These are phyloP conservation scores for Pharmacophagus antenor DNA, from an alignment of 2,888 invertebrate species.

Conservation along the genomic window DNA sequence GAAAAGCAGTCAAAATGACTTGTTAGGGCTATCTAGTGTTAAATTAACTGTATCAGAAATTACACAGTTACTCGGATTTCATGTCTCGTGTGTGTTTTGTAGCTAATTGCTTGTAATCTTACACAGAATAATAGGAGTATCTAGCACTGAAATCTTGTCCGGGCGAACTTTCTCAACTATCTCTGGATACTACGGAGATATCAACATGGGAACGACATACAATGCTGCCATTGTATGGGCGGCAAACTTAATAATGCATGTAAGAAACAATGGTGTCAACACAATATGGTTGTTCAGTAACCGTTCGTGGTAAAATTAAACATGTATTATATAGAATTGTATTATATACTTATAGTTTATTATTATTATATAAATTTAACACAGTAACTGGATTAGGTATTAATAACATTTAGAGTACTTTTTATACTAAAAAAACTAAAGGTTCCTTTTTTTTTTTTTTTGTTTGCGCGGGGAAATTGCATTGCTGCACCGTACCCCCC, in stretches of 20 bases:
- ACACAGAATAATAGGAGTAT: slow-evolving; percentile 39
- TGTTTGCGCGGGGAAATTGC: too few species aligned
- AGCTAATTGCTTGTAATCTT: slow-evolving; percentile 43
- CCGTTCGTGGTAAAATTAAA: background rate
- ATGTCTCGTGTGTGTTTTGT: slow-evolving; percentile 33
- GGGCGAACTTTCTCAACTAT: slow-evolving; percentile 51
- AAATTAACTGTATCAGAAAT: slow-evolving; percentile 4
- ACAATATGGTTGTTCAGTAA: background rate
- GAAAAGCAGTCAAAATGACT: background rate
- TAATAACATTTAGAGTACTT: too few species aligned
- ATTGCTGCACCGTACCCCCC: too few species aligned
- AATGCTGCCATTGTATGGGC: slow-evolving; percentile 47
- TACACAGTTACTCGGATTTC: background rate
- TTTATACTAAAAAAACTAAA: too few species aligned
- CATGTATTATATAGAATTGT: background rate
- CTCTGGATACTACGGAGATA: slow-evolving; percentile 48
- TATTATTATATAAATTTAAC: too few species aligned
- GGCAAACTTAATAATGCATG: slow-evolving; percentile 28
- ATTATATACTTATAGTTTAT: too few species aligned
- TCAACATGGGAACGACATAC: slow-evolving; percentile 48
- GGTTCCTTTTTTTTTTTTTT: too few species aligned
- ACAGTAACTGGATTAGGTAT: too few species aligned
- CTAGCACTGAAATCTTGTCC: slow-evolving; percentile 42
- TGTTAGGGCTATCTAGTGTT: background rate
- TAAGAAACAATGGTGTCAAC: background rate